Evolutionary conservation across 2,888 invertebrate species (phyloP), one percentile per base, ranked within the genome.

Genomic region (Ormyrus thymus): DNA sequence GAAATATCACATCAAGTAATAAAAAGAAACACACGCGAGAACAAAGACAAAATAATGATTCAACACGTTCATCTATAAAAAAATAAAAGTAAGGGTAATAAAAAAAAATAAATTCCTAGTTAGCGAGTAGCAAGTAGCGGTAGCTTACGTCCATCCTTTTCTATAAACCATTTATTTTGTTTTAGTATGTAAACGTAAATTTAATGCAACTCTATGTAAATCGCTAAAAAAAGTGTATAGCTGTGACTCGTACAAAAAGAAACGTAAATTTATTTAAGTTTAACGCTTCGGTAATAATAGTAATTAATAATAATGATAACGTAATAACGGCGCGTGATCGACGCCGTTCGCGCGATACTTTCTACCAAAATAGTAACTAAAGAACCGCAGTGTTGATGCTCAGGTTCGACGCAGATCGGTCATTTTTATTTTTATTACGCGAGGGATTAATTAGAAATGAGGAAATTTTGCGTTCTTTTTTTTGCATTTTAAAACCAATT

Each of bases 301-400:
- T 70, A 58, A 48, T 75, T 81, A 79, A 78, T 84, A 46, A 61
- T 59, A 48, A 61, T 69, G 48, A 80, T 77, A 76, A 82, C 29
- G 62, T 81, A 79, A 81, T 72, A 79, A 73, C 77, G 64, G 75
- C 65, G 78, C 79, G 59, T 65, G 56, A 10, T 80, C 65, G 29
- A 78, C 74, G 78, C 45, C 65, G 70, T 70, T 76, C 50, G 78
- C 76, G 75, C 59, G 64, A 72, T 80, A 80, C 70, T 70, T 13
- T 76, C 83, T 87, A 86, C 84, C 82, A 85, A 84, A 86, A 87
- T 89, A 89, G 88, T 89, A 89, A 89, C 89, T 89, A 88, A 89
- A 87, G 86, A 88, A 89, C 89, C 88, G 89, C 87, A 87, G 85
- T 86, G 84, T 84, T 84, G 83, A 83, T 83, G 84, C 83, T 84